phyloP scores from a whole-genome alignment of 2,888 invertebrate species.

The Tanytarsus gracilentus region DNA sequence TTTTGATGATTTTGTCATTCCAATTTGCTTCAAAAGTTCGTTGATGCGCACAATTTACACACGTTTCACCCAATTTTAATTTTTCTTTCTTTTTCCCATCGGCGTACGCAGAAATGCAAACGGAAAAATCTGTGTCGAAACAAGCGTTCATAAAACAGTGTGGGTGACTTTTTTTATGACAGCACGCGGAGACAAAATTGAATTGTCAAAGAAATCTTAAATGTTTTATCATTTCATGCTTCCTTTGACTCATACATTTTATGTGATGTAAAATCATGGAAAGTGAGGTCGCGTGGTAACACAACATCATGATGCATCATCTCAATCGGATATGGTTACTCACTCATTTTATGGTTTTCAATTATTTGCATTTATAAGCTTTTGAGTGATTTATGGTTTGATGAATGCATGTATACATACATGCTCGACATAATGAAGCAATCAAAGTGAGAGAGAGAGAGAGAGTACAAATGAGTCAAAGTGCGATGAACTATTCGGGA shows the following conservation, averaged over 20 bases:
- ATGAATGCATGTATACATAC: too few relatives aligned
- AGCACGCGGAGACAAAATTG: neutral
- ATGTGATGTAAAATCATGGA: too few relatives aligned
- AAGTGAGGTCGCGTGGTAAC: too few relatives aligned
- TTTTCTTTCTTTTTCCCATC: neutral
- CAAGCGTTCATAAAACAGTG: neutral
- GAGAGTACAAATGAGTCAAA: too few relatives aligned
- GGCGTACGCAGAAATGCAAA: neutral
- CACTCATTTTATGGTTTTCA: slow-evolving; percentile 3
- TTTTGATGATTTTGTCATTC: slow-evolving; percentile 10
- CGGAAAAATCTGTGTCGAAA: slow-evolving; percentile 1
- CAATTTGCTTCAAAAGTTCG: slow-evolving; percentile 7
- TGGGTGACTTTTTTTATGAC: neutral
- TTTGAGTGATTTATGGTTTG: slow-evolving; percentile 13
- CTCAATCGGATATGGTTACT: neutral
- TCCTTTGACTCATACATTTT: neutral
- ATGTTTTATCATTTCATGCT: neutral
- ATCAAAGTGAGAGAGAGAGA: too few relatives aligned
- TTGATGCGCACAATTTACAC: slow-evolving; percentile 8
- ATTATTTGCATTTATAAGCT: slow-evolving; percentile 1
- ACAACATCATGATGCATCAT: too few relatives aligned
- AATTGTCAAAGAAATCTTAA: neutral
- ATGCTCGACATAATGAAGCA: too few relatives aligned
- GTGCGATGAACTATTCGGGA: too few relatives aligned
- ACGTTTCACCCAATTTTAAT: neutral